Evolutionary conservation across 2,888 invertebrate species (phyloP).

Genomic region (Scrobipalpa costella): DNA sequence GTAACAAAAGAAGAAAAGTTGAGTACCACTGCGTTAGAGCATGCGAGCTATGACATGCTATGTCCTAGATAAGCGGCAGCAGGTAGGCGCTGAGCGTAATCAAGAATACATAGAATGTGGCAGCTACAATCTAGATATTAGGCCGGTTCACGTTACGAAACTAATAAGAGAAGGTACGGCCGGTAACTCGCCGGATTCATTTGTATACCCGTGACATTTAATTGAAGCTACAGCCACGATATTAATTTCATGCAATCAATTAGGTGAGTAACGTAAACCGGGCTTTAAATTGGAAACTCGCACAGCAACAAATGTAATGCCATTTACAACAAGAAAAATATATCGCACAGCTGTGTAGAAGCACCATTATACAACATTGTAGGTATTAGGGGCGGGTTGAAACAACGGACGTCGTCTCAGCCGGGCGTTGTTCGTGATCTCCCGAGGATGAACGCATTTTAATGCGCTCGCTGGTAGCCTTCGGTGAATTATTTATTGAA

Average conservation of each 20-base stretch:
- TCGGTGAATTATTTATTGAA: conserved; percentile 72
- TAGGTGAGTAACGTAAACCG: conserved; percentile 11
- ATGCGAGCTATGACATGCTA: conserved; percentile 71
- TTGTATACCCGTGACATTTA: conserved; percentile 15
- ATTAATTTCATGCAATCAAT: conserved; percentile 20
- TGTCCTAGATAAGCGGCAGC: conserved; percentile 75
- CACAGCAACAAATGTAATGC: conserved; percentile 43
- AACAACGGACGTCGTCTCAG: conserved; percentile 26
- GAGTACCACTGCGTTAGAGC: conserved; percentile 46
- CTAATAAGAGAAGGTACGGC: conserved; percentile 15
- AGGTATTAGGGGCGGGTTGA: neutral
- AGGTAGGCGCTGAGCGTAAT: conserved; percentile 62
- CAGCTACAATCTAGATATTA: conserved; percentile 54
- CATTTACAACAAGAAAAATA: conserved; percentile 29
- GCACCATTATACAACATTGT: conserved; percentile 1
- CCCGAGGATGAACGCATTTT: conserved; percentile 51
- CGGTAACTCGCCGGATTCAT: neutral
- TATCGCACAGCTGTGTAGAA: conserved; percentile 24
- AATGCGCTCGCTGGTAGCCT: conserved; percentile 57
- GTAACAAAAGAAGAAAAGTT: conserved; percentile 27
- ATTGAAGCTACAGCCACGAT: conserved; percentile 5
- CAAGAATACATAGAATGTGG: conserved; percentile 48
- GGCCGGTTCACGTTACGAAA: conserved; percentile 28
- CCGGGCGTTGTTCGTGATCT: conserved; percentile 49
- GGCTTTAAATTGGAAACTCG: conserved; percentile 37